A percentile compares a stretch with the other conserved stretches of the same genome.
phyloP scores from a whole-genome alignment of 1,140 invertebrate species.

The Cataglyphis hispanica region DNA sequence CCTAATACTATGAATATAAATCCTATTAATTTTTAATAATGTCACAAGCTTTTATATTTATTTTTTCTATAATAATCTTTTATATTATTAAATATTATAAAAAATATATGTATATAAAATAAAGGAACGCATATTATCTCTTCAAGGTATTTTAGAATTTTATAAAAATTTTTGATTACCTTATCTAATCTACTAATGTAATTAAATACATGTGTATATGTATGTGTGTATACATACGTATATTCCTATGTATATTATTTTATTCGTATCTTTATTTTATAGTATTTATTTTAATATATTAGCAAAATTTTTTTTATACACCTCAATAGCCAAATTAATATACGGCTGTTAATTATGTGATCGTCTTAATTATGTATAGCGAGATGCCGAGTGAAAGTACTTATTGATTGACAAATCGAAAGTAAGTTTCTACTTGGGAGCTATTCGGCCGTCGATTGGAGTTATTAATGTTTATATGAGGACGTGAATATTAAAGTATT shows the following conservation, averaged over 20 bases:
- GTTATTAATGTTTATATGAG: slow-evolving; percentile 41
- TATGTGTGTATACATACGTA: background rate
- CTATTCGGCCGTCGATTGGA: slow-evolving; percentile 33
- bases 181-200: background rate
- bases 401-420: slow-evolving; percentile 63
- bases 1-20: background rate
- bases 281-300: too few relatives aligned
- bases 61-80: too few relatives aligned
- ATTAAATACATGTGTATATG: too few relatives aligned
- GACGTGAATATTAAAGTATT: slow-evolving; percentile 62
- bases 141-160: too few relatives aligned
- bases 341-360: slow-evolving; percentile 32
- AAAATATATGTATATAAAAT: too few relatives aligned
- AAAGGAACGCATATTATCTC: too few relatives aligned
- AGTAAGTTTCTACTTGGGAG: slow-evolving; percentile 61
- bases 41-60: too few relatives aligned
- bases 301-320: background rate
- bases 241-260: too few relatives aligned
- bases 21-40: too few relatives aligned
- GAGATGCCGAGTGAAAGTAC: slow-evolving; percentile 45
- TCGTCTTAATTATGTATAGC: slow-evolving; percentile 49
- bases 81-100: too few relatives aligned
- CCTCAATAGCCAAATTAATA: slow-evolving; percentile 27
- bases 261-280: too few relatives aligned
- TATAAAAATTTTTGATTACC: background rate